Evolutionary conservation across 2,888 invertebrate species (phyloP).

Genomic region (Scaptomyza cyrtandrae): DNA sequence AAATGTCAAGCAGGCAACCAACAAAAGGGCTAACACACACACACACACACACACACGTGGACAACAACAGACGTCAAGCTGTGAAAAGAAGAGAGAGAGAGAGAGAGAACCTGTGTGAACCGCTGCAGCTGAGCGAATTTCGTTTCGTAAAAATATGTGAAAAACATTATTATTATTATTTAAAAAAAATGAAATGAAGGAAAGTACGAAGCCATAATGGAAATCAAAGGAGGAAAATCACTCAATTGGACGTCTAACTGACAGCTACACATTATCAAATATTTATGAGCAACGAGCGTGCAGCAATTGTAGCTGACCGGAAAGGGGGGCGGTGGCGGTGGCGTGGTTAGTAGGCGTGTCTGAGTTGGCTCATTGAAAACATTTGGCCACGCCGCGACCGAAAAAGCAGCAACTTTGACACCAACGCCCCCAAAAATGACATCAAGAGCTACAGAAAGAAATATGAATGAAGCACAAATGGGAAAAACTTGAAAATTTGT

Average conservation of each 20-base stretch:
- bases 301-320: constrained; percentile 44
- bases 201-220: constrained; percentile 17
- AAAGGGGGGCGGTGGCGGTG: constrained; percentile 20
- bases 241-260: constrained; percentile 76
- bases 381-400: constrained; percentile 52
- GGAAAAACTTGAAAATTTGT: constrained; percentile 30
- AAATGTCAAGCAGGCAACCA: constrained; percentile 61
- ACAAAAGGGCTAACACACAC: constrained; percentile 51
- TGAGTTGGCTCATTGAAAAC: constrained; percentile 64
- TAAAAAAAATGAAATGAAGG: constrained; percentile 14
- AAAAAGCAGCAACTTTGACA: constrained; percentile 56
- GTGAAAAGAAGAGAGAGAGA: constrained; percentile 49
- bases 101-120: constrained; percentile 48
- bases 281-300: constrained; percentile 54
- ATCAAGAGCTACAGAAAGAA: neutral
- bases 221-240: constrained; percentile 62
- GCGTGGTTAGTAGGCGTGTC: constrained; percentile 35
- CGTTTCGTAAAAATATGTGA: constrained; percentile 43
- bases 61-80: constrained; percentile 55
- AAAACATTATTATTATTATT: constrained; percentile 53
- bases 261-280: constrained; percentile 77
- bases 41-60: constrained; percentile 23
- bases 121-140: constrained; percentile 53
- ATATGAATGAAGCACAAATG: constrained; percentile 4
- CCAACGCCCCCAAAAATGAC: constrained; percentile 68